A percentile compares a stretch with the other conserved stretches of the same genome.
These are phyloP conservation scores for Buathra laborator DNA, from an alignment of 2,888 invertebrate species.

Conservation along the genomic window DNA sequence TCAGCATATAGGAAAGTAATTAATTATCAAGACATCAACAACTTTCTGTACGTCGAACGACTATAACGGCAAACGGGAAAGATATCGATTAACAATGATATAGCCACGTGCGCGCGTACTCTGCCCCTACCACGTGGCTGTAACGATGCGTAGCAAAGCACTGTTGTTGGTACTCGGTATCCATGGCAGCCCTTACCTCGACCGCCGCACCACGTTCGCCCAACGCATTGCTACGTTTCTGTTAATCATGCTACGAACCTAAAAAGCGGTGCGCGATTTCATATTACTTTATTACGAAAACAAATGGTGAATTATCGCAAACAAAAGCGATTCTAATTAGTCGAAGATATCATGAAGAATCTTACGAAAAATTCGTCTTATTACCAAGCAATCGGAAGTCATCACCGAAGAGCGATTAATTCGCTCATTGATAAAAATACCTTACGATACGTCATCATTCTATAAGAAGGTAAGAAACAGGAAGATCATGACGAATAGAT, in stretches of 20 bases:
- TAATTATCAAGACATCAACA: background rate
- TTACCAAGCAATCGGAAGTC: background rate
- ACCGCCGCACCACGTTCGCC: background rate
- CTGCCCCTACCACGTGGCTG: conserved; percentile 49
- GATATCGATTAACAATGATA: conserved; percentile 44
- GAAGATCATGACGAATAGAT: background rate
- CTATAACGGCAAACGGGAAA: background rate
- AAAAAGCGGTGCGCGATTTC: background rate
- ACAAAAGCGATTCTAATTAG: background rate
- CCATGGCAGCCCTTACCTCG: conserved; percentile 54
- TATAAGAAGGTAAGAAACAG: background rate
- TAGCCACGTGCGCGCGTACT: conserved; percentile 42
- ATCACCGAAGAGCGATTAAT: background rate
- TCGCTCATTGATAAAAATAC: background rate
- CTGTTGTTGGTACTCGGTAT: conserved; percentile 55
- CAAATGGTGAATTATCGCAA: background rate
- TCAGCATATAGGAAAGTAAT: background rate
- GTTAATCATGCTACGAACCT: conserved; percentile 9
- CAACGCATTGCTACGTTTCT: conserved; percentile 13
- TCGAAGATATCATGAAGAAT: background rate
- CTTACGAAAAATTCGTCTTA: background rate
- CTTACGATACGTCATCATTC: background rate
- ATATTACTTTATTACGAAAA: background rate
- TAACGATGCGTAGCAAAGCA: conserved; percentile 15
- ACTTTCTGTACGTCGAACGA: background rate